A percentile compares a stretch with the other conserved stretches of the same genome.
phyloP scores from a whole-genome alignment of 30 jellyfish, hydroid and myxozoan species.

The Catostylus mosaicus region DNA sequence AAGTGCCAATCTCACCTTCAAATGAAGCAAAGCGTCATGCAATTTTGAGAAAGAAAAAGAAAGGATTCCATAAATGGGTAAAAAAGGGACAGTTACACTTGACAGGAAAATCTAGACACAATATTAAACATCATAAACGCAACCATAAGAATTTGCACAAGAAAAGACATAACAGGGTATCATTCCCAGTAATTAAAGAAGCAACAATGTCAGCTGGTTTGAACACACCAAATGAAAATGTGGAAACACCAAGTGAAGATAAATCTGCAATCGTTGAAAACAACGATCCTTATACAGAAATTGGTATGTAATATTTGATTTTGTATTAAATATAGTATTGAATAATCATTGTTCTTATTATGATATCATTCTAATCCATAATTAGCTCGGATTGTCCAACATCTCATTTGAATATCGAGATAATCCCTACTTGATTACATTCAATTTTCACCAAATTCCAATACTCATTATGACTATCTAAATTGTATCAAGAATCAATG shows the following conservation, averaged over 20 bases:
- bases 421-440: too few species aligned
- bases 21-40: constrained; percentile 10
- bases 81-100: not conserved
- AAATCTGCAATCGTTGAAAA: constrained; percentile 24
- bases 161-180: not conserved
- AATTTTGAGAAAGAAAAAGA: not conserved
- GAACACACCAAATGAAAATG: constrained; percentile 28
- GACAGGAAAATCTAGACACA: not conserved
- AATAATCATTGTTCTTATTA: too few species aligned
- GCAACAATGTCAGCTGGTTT: constrained; percentile 26
- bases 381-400: too few species aligned
- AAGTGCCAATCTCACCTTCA: constrained; percentile 32
- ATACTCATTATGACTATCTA: too few species aligned
- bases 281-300: constrained; percentile 78
- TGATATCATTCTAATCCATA: too few species aligned
- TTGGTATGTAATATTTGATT: constrained; percentile 50
- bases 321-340: too few species aligned
- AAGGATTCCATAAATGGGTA: constrained; percentile 14
- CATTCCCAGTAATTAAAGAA: constrained; percentile 32
- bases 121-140: constrained; percentile 19
- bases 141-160: not conserved
- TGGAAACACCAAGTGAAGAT: constrained; percentile 26
- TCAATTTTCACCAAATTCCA: too few species aligned
- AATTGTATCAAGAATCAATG: too few species aligned
- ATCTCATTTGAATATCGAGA: too few species aligned